These are phyloP conservation scores for Orycteropus afer DNA, from an alignment of 2,113 vertebrate genomes.

Conservation along the genomic window DNA sequence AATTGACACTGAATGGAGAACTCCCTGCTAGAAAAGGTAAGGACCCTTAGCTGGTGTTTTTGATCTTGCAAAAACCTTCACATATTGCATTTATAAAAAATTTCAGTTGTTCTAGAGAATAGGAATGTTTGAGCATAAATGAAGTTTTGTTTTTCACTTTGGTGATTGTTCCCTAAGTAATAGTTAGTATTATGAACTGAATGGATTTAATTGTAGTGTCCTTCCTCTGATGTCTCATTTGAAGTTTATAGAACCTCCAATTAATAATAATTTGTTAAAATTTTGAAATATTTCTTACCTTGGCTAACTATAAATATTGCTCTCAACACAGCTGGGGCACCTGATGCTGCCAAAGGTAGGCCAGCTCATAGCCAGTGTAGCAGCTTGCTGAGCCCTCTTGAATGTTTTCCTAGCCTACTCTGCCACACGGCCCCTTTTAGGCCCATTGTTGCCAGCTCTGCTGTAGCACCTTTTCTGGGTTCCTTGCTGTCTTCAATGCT, in stretches of 20 bases:
- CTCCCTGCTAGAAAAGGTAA: conserved; percentile 88
- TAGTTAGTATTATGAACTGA: background rate
- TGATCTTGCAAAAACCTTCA: background rate
- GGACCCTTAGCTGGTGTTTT: background rate
- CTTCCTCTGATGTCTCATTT: background rate
- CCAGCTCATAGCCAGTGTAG: too few relatives aligned
- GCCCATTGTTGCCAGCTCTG: too few relatives aligned
- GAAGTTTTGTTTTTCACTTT: conserved; percentile 14
- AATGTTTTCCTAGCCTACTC: too few relatives aligned
- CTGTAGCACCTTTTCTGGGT: too few relatives aligned
- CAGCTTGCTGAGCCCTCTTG: too few relatives aligned
- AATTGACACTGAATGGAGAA: conserved; percentile 90
- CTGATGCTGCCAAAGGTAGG: too few relatives aligned
- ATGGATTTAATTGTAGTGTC: background rate
- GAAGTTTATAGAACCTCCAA: background rate
- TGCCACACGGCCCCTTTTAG: too few relatives aligned
- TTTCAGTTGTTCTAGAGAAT: background rate
- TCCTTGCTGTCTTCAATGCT: too few relatives aligned
- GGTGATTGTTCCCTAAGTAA: background rate
- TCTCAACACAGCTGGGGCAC: too few relatives aligned
- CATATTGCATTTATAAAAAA: background rate
- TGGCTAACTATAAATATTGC: conserved; percentile 29
- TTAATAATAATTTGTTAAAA: conserved; percentile 11
- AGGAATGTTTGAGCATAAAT: background rate
- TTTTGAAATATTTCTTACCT: conserved; percentile 10